Evolutionary conservation across 2,113 vertebrate species (phyloP).

Genomic region (Tursiops truncatus): DNA sequence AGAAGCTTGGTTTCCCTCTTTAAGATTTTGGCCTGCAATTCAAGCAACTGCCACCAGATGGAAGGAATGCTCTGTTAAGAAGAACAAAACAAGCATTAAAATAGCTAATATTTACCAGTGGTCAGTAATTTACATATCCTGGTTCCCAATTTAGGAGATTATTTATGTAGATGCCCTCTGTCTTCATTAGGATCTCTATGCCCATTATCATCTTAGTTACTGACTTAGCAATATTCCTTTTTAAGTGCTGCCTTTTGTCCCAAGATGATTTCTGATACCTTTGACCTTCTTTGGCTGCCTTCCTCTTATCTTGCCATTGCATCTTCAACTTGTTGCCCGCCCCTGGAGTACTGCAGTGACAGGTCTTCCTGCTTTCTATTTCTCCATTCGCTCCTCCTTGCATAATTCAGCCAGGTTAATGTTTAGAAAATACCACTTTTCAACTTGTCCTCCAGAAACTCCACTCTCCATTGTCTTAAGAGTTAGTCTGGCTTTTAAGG

Average conservation of each 20-base stretch:
- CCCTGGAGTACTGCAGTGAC: background rate
- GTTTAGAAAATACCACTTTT: constrained; percentile 18
- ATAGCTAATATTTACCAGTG: background rate
- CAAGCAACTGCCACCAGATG: constrained; percentile 60
- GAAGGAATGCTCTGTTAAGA: constrained; percentile 54
- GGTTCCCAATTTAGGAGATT: background rate
- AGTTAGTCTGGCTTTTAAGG: constrained; percentile 30
- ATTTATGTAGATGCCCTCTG: background rate
- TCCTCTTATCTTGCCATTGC: background rate
- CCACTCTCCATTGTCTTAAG: background rate
- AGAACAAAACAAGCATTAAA: constrained; percentile 33
- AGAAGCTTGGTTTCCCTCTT: background rate
- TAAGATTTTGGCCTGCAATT: constrained; percentile 63
- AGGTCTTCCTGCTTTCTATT: background rate
- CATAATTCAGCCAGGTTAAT: background rate
- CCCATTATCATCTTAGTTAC: background rate
- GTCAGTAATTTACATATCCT: background rate
- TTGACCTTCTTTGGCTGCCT: background rate
- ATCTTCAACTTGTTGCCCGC: background rate
- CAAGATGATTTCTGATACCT: background rate
- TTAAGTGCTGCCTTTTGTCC: background rate
- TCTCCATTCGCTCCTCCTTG: background rate
- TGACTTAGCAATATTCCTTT: background rate
- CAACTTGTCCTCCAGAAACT: background rate
- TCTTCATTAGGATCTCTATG: background rate